Conservation (phyloP, 2,797 vertebrate species). For the Heteromormyrus szaboi region DNA sequence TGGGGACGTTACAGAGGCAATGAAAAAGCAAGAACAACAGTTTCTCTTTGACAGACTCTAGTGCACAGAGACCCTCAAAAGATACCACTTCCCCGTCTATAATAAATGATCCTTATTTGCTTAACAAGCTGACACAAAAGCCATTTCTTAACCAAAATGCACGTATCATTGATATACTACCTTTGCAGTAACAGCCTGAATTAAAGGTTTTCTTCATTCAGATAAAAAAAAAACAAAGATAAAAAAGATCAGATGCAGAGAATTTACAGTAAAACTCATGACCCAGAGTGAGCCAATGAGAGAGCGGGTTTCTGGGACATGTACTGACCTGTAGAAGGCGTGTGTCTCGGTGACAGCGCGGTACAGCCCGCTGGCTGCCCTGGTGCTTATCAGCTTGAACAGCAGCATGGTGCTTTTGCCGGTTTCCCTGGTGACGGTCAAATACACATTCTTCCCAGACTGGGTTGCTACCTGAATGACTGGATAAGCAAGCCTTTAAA, state of each 20-base stretch:
- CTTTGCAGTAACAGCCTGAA: background rate
- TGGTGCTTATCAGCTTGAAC: constrained; percentile 93
- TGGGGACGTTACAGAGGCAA: background rate
- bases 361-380: constrained; percentile 92
- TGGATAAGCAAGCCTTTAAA: constrained; percentile 82
- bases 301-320: background rate
- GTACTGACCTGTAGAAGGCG: constrained; percentile 88
- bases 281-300: background rate
- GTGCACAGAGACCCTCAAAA: background rate
- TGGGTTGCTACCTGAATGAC: constrained; percentile 97
- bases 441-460: constrained; percentile 91
- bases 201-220: background rate
- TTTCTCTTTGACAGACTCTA: background rate
- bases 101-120: background rate
- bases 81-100: background rate
- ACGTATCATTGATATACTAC: background rate
- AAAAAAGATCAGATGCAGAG: background rate
- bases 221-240: background rate
- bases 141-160: background rate
- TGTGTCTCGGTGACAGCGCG: constrained; percentile 94
- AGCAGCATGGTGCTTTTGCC: constrained; percentile 84
- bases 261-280: background rate
- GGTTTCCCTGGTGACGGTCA: constrained; percentile 90
- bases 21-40: background rate
- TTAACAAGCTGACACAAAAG: background rate